These are phyloP conservation scores for Microcebus murinus DNA, from an alignment of 2,113 vertebrate genomes.

Conservation along the genomic window DNA sequence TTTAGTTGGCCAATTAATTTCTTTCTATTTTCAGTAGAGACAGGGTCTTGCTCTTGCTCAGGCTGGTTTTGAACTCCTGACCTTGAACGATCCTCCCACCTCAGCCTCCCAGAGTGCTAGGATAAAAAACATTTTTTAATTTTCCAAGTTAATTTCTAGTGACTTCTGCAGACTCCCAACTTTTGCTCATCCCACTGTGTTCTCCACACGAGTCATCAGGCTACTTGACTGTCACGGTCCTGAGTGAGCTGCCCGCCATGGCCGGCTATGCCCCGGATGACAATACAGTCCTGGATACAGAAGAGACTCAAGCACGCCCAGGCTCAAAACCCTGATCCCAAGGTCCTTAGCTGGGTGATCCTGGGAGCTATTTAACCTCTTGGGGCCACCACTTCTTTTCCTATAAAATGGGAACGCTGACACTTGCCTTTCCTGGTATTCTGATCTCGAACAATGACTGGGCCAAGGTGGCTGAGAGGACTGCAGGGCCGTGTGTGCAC, in stretches of 20 bases:
- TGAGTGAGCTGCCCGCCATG: background rate
- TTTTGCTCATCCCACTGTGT: background rate
- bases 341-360: background rate
- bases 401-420: background rate
- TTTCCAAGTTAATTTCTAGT: background rate
- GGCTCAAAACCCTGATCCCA: background rate
- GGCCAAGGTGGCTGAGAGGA: background rate
- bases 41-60: too few species aligned
- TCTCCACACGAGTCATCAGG: too few species aligned
- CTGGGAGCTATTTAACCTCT: background rate
- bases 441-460: background rate
- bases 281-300: background rate
- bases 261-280: background rate
- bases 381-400: background rate
- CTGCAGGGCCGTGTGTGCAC: accelerated
- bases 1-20: too few species aligned
- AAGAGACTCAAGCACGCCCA: background rate
- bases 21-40: too few species aligned
- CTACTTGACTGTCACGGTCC: background rate
- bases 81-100: too few species aligned
- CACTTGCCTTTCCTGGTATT: background rate
- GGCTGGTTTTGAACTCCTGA: too few species aligned
- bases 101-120: too few species aligned
- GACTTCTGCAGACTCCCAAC: background rate
- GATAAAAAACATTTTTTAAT: too few species aligned